phyloP scores from a whole-genome alignment of 2,888 invertebrate species.

The Nomada fucata region DNA sequence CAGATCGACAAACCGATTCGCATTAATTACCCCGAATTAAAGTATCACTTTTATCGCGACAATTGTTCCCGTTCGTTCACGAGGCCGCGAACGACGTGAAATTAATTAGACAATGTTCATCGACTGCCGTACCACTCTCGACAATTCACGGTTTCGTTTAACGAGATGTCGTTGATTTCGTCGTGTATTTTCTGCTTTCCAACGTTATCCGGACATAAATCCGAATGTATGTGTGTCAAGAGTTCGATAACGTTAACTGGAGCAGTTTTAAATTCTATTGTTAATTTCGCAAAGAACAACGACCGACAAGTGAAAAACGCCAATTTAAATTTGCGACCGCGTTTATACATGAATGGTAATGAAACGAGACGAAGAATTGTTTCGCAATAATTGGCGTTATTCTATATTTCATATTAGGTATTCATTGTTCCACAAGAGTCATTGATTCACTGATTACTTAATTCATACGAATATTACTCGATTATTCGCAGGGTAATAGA shows the following conservation, averaged over 20 bases:
- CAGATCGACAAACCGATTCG: background rate
- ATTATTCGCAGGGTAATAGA: no score
- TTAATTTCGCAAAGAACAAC: conserved; percentile 31
- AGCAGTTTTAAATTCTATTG: conserved; percentile 15
- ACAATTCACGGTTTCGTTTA: conserved; percentile 18
- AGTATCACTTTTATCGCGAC: background rate
- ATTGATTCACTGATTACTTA: no score
- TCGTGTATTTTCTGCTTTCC: conserved; percentile 28
- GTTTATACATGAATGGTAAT: background rate
- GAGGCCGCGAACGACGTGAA: background rate
- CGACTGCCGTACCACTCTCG: conserved; percentile 14
- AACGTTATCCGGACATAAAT: conserved; percentile 43
- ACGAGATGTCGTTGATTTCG: conserved; percentile 30
- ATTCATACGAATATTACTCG: background rate
- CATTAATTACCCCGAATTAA: conserved; percentile 18
- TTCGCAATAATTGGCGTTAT: conserved; percentile 1
- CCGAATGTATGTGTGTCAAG: conserved; percentile 30
- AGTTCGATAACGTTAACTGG: conserved; percentile 34
- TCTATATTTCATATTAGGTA: background rate
- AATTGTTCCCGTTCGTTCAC: conserved; percentile 12
- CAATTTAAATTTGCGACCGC: background rate
- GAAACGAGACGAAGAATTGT: conserved; percentile 7
- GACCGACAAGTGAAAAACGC: conserved; percentile 18
- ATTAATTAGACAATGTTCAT: conserved; percentile 43
- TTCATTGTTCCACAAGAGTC: no score